Evolutionary conservation across 2,113 vertebrate genomes (phyloP), one percentile per base, ranked within the genome.

Genomic region (Eublepharis macularius): DNA sequence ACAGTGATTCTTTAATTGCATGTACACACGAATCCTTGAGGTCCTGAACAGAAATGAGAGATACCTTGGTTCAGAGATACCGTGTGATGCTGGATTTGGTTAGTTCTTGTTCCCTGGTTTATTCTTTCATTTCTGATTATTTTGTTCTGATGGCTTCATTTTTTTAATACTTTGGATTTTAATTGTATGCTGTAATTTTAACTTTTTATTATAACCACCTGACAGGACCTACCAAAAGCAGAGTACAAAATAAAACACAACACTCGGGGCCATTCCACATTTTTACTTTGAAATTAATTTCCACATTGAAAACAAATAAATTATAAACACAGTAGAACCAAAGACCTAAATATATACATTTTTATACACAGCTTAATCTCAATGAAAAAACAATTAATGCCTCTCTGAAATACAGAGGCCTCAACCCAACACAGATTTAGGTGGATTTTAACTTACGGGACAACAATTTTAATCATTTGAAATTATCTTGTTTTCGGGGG

Each of bases 401-500:
- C 54, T 3, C 29, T 7, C 39, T n/a, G 69, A 82, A 4, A 13
- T 7, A 29, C 43, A 49, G 41, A 45, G 12, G 7, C 41, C 14
- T n/a, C 43, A 51, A 19, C n/a, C 45, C 74, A 76, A 16, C 29
- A 76, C n/a, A 49, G 14, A 76, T 7, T 49, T 51, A n/a, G 16
- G 45, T 16, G 41, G 39, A 19, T 21, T 57, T 60, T 24, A 54
- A 77, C n/a, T n/a, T n/a, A n/a, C n/a, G n/a, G n/a, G n/a, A n/a
- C n/a, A 36, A 39, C 57, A 24, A 21, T 9, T 49, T 57, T 54
- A 29, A 86, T 45, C 81, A 14, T 32, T 0, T 0, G 6, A 39
- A 82, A 2, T 26, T 0, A 0, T 10, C 65, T 74, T 0, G 0
- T n/a, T 82, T 41, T 39, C 54, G 36, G 47, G 6, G n/a, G n/a